Base-by-base conservation (phyloP, 2,113 vertebrate species). In the Ammodytes marinus region DNA sequence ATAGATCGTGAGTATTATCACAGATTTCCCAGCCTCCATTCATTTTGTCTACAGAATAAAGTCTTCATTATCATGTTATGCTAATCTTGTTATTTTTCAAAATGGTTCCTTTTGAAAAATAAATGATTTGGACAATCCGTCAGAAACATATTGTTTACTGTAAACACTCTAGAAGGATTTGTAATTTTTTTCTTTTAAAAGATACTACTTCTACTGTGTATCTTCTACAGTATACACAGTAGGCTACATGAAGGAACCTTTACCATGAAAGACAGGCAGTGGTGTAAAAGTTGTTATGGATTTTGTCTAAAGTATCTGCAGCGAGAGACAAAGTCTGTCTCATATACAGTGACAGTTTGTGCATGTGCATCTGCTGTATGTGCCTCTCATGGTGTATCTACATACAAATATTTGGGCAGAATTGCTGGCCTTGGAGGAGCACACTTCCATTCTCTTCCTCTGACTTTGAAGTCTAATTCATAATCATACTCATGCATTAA, bases 401-500 rank as follows among this genome's bases (percentile, higher is more conserved):
- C 71, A 42, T 60, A 47, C 63, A 79, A 53, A 83, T 76, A 87
- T 91, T 74, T 81, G 69, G 47, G 61, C 11, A 80, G 66, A 87
- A 81, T 77, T 78, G 67, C 55, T 52, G 59, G 42, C 60, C 86
- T 70, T 74, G 72, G 70, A 90, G 86, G 47, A 90, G 92, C 80
- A 91, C 82, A 65, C 73, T 50, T 92, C 91, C 91, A 86, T 88
- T 91, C 91, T 93, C 91, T 89, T 86, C 86, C 73, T 88, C 91
- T 93, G 68, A 53, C 92, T 96, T 96, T 96, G 95, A 96, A 95
- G 91, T 95, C 79, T 85, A 94, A 93, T 93, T 95, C 83, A 85
- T 94, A 95, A 88, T 94, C 93, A 85, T 94, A 95, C 89, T 94
- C 93, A 95, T 95, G 95, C 95, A 92, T 95, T 96, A 95, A 96